Evolutionary conservation across 1,140 invertebrate species (phyloP).

Genomic region (Drosophila auraria): DNA sequence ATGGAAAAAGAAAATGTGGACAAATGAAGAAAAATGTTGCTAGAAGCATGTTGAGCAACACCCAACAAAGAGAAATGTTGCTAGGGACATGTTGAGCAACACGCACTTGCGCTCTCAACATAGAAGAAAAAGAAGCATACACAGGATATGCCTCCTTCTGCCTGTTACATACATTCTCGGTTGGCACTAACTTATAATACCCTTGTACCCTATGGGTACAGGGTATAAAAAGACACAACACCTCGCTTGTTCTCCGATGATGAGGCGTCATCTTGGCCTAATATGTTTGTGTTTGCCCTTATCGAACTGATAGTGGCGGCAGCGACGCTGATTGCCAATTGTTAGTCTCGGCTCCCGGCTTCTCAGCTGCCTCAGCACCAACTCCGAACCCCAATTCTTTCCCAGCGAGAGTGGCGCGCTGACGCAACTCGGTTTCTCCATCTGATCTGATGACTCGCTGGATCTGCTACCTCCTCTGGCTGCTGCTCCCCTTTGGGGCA

Average conservation of each 20-base stretch:
- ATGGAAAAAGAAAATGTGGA: too few relatives aligned
- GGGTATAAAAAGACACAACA: too few relatives aligned
- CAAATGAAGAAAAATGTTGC: too few relatives aligned
- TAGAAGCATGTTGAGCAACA: too few relatives aligned
- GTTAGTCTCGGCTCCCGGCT: conserved; percentile 26
- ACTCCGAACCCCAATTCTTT: conserved; percentile 7
- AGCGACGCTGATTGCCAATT: conserved; percentile 53
- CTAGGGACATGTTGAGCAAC: too few relatives aligned
- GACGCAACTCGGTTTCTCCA: conserved; percentile 27
- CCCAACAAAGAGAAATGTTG: too few relatives aligned
- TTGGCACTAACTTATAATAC: too few relatives aligned
- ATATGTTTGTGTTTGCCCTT: conserved; percentile 42
- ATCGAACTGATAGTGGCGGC: conserved; percentile 47
- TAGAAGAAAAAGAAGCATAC: too few relatives aligned
- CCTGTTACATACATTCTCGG: too few relatives aligned
- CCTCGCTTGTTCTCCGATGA: neutral
- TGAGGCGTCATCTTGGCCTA: conserved; percentile 28
- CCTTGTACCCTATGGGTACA: too few relatives aligned
- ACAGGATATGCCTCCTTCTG: too few relatives aligned
- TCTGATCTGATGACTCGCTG: neutral
- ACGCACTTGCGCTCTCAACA: too few relatives aligned
- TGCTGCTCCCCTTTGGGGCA: neutral
- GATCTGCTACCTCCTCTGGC: neutral
- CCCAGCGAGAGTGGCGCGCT: conserved; percentile 39
- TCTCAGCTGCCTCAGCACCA: conserved; percentile 3